Conservation (phyloP, 2,113 vertebrate genomes). For the Oreamnos americanus region DNA sequence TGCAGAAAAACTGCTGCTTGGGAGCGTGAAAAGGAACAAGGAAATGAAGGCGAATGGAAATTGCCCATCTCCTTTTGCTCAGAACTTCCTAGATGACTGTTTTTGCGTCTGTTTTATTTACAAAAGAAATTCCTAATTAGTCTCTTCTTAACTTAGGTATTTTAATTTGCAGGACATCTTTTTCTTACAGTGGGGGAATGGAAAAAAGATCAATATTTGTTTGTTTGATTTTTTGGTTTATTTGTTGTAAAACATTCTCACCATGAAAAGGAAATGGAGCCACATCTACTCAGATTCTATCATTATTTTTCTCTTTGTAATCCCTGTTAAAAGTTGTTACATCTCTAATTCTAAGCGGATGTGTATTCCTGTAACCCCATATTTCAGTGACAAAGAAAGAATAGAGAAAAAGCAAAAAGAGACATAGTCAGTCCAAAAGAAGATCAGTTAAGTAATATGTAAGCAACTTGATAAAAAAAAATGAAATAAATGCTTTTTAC, state of each 20-base stretch:
- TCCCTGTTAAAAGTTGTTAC: not conserved
- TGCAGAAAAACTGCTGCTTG: conserved; percentile 74
- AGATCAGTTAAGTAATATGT: conserved; percentile 59
- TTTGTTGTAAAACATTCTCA: not conserved
- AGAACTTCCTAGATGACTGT: conserved; percentile 62
- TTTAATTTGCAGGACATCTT: not conserved
- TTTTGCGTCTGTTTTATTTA: conserved; percentile 57
- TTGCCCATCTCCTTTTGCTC: conserved; percentile 49
- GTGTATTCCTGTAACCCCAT: not conserved
- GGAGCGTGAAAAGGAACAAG: conserved; percentile 60
- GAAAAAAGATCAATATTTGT: not conserved
- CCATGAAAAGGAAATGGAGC: not conserved
- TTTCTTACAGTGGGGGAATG: not conserved
- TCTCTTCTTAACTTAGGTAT: not conserved
- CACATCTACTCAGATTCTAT: not conserved
- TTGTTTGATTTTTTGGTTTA: too few relatives aligned
- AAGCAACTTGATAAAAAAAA: conserved; percentile 71
- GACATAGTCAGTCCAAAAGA: not conserved
- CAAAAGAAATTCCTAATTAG: not conserved
- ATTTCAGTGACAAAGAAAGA: not conserved
- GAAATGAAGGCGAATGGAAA: conserved; percentile 72
- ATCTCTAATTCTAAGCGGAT: not conserved
- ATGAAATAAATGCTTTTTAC: conserved; percentile 74
- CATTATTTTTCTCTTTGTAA: not conserved
- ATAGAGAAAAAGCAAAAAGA: not conserved